phyloP scores from a whole-genome alignment of 2,797 vertebrate genomes.

The Pipistrellus pipistrellus region DNA sequence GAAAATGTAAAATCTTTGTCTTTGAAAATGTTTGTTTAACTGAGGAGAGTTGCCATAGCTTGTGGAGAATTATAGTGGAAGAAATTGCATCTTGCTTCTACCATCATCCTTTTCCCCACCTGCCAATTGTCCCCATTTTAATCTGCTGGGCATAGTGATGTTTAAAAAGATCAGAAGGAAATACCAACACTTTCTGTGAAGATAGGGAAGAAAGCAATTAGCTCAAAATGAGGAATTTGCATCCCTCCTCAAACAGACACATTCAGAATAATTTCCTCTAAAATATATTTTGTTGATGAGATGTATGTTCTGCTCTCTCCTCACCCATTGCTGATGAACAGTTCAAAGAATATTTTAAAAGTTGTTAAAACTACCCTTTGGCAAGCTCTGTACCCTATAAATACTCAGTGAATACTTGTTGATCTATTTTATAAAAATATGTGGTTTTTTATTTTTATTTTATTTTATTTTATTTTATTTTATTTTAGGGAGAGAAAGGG shows the following conservation, averaged over 20 bases:
- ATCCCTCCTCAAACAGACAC: background rate
- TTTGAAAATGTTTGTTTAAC: slow-evolving; percentile 87
- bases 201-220: slow-evolving; percentile 45
- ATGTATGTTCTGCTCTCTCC: background rate
- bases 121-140: slow-evolving; percentile 57
- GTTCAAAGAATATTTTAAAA: background rate
- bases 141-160: background rate
- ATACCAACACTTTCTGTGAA: slow-evolving; percentile 37
- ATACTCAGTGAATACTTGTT: background rate
- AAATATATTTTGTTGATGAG: slow-evolving; percentile 9
- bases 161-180: slow-evolving; percentile 53
- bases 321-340: background rate
- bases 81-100: slow-evolving; percentile 85
- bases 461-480: no score
- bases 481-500: no score
- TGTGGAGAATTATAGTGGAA: slow-evolving; percentile 78
- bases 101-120: slow-evolving; percentile 73
- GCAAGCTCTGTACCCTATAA: background rate
- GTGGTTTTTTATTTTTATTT: no score
- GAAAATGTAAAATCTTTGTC: slow-evolving; percentile 87
- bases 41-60: slow-evolving; percentile 85
- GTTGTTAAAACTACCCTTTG: background rate
- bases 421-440: slow-evolving; percentile 21
- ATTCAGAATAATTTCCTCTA: slow-evolving; percentile 36
- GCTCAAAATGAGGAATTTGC: slow-evolving; percentile 39